Conservation (phyloP, 2,888 invertebrate genomes). For the Athripsodes cinereus region DNA sequence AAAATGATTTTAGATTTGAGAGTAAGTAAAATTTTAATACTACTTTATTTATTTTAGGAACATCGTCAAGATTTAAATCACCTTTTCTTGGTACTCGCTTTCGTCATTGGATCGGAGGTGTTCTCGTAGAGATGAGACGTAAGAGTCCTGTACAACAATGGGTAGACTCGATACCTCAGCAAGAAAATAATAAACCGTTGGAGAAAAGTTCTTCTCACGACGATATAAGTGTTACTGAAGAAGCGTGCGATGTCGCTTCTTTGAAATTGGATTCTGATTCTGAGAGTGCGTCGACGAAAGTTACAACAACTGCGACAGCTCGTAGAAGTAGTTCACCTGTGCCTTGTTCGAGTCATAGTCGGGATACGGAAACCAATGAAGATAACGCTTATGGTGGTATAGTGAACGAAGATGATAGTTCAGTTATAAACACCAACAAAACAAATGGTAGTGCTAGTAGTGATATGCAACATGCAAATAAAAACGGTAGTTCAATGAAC, state of each 20-base stretch:
- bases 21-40: too few species aligned
- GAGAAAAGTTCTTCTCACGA: constrained; percentile 16
- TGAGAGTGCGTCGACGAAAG: too few species aligned
- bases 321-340: background rate
- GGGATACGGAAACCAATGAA: background rate
- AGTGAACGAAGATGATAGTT: background rate
- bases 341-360: background rate
- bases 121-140: constrained; percentile 55
- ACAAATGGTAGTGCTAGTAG: background rate
- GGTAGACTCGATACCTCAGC: constrained; percentile 62
- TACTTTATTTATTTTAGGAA: constrained; percentile 3
- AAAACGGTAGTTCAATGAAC: background rate
- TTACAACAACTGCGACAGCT: too few species aligned
- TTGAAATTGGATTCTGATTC: constrained; percentile 17
- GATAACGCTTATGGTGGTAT: background rate
- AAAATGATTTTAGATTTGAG: too few species aligned
- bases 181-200: constrained; percentile 10
- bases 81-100: constrained; percentile 1
- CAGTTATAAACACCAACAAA: too few species aligned
- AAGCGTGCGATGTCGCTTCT: constrained; percentile 8
- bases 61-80: constrained; percentile 11
- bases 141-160: constrained; percentile 70
- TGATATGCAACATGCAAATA: too few species aligned
- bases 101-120: constrained; percentile 46
- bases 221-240: constrained; percentile 15